phyloP scores from a whole-genome alignment of 2,888 invertebrate genomes.

The Lomographa bimaculata region DNA sequence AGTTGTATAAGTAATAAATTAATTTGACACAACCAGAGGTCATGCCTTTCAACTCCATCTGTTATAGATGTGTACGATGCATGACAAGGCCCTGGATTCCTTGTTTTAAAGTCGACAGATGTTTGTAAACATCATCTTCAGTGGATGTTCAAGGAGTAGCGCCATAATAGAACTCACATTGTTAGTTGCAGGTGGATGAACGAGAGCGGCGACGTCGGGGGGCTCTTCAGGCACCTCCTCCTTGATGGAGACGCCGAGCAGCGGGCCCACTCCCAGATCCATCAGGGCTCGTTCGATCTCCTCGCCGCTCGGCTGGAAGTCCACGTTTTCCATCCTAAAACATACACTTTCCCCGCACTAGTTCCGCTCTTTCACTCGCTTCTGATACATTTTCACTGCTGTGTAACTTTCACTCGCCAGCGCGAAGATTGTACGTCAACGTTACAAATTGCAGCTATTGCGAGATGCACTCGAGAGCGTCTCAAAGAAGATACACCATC shows the following conservation, averaged over 20 bases:
- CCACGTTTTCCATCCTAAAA: constrained; percentile 66
- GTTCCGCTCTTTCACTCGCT: constrained; percentile 43
- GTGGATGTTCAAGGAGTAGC: too few species aligned
- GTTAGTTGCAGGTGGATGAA: constrained; percentile 31
- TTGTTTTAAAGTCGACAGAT: too few species aligned
- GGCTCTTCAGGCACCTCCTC: constrained; percentile 72
- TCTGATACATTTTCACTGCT: constrained; percentile 53
- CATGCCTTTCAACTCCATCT: too few species aligned
- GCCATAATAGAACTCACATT: too few species aligned
- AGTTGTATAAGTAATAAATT: too few species aligned
- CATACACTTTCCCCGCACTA: constrained; percentile 34
- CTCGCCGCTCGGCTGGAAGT: constrained; percentile 67
- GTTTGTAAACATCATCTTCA: constrained; percentile 17
- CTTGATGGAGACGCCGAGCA: constrained; percentile 76
- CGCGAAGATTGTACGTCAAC: constrained; percentile 67
- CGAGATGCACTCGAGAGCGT: constrained; percentile 51
- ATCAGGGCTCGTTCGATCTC: constrained; percentile 77
- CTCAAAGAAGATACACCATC: constrained; percentile 32
- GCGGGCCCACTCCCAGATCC: constrained; percentile 75
- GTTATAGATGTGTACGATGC: too few species aligned
- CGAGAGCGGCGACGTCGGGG: constrained; percentile 43
- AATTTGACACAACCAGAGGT: too few species aligned
- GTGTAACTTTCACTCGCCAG: constrained; percentile 67
- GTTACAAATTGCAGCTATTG: constrained; percentile 58
- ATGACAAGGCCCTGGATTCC: too few species aligned